phyloP scores from a whole-genome alignment of 1,140 invertebrate genomes.

The Centruroides sculpturatus region DNA sequence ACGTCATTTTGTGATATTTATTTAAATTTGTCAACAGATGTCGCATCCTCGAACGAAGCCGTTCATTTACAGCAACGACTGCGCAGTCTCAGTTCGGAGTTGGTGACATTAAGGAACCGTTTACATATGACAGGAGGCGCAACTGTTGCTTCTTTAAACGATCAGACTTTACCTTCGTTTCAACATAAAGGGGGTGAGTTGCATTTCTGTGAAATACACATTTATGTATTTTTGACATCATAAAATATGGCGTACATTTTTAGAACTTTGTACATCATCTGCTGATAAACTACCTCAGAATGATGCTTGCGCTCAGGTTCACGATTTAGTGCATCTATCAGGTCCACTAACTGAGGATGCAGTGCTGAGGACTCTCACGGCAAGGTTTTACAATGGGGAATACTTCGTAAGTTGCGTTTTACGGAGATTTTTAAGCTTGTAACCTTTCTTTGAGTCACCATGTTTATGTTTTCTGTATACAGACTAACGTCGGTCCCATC shows the following conservation, averaged over 20 bases:
- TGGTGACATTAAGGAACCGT: constrained; percentile 70
- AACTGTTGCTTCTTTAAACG: no score
- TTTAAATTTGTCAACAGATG: constrained; percentile 47
- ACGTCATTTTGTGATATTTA: no score
- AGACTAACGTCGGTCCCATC: constrained; percentile 84
- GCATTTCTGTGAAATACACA: no score
- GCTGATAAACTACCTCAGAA: background rate
- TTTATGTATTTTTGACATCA: background rate
- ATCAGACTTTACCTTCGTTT: no score
- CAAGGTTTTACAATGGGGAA: constrained; percentile 64
- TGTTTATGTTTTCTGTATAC: constrained; percentile 10
- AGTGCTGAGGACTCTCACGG: constrained; percentile 72
- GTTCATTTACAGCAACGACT: constrained; percentile 74
- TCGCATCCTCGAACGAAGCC: constrained; percentile 77
- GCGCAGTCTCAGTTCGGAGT: constrained; percentile 68
- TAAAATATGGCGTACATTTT: background rate
- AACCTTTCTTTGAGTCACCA: background rate
- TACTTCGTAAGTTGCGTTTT: constrained; percentile 57
- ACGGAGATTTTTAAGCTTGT: background rate
- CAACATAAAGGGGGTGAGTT: no score
- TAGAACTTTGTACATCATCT: background rate
- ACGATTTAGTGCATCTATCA: constrained; percentile 76
- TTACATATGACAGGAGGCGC: constrained; percentile 27
- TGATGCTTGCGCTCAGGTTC: constrained; percentile 34
- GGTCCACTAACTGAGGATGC: constrained; percentile 84